Evolutionary conservation across 2,113 vertebrate species (phyloP).

Genomic region (Ciconia boyciana): DNA sequence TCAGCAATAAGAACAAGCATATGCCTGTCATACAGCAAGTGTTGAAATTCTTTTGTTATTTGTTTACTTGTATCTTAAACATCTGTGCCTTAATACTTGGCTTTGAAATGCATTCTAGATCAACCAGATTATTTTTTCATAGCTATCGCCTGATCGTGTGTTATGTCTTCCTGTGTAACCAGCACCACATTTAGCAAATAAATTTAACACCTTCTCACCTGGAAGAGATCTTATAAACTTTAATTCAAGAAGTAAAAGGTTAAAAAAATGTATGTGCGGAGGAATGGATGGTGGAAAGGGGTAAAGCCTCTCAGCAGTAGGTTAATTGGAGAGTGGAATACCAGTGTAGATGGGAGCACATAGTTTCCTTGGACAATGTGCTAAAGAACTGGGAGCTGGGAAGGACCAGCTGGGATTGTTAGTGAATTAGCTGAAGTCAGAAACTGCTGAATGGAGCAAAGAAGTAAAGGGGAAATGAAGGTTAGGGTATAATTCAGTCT

Average conservation of each 20-base stretch:
- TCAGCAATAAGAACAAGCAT: not conserved
- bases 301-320: constrained; percentile 68
- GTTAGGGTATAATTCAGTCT: constrained; percentile 87
- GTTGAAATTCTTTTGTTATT: constrained; percentile 19
- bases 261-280: constrained; percentile 34
- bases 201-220: constrained; percentile 25
- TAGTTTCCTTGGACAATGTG: constrained; percentile 72
- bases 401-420: constrained; percentile 82
- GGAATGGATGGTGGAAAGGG: constrained; percentile 75
- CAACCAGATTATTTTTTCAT: not conserved
- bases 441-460: constrained; percentile 82
- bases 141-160: not conserved
- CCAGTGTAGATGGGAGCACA: constrained; percentile 55
- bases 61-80: constrained; percentile 30
- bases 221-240: constrained; percentile 16
- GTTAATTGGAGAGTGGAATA: constrained; percentile 83
- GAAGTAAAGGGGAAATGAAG: constrained; percentile 84
- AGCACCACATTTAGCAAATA: not conserved
- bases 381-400: constrained; percentile 74
- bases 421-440: constrained; percentile 91
- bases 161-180: not conserved
- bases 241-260: constrained; percentile 62
- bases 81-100: not conserved
- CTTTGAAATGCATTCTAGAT: not conserved
- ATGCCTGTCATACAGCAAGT: not conserved